Evolutionary conservation across 2,888 invertebrate species (phyloP).

Genomic region (Diaperis boleti): DNA sequence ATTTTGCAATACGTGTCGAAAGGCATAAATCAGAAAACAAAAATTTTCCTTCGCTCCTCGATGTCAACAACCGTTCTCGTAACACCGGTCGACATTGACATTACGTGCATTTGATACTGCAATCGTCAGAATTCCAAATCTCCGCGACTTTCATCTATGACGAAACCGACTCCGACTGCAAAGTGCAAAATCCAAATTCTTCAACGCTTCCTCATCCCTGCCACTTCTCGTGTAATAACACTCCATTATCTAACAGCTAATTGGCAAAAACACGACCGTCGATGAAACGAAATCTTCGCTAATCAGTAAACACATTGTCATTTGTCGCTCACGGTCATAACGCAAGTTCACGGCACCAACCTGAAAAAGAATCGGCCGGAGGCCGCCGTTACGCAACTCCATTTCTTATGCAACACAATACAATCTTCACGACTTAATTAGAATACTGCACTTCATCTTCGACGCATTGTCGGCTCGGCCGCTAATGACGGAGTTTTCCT

Average conservation of each 20-base stretch:
- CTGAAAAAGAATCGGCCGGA: not conserved
- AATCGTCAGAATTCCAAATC: no score
- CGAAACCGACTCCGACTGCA: no score
- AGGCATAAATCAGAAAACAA: no score
- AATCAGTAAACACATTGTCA: no score
- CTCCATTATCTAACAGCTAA: no score
- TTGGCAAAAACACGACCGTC: not conserved
- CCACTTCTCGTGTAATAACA: no score
- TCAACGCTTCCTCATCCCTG: no score
- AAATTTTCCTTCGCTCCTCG: not conserved
- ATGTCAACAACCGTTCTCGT: not conserved
- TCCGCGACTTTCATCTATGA: no score
- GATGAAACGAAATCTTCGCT: no score
- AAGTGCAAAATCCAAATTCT: no score
- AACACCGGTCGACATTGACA: not conserved
- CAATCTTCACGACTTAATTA: conserved; percentile 8
- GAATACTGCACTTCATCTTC: conserved; percentile 7
- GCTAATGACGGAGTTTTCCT: conserved; percentile 49
- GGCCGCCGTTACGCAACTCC: not conserved
- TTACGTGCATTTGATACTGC: not conserved
- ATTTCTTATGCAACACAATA: not conserved
- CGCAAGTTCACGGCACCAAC: not conserved
- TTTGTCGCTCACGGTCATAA: conserved; percentile 3
- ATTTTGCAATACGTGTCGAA: no score
- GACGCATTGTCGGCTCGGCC: conserved; percentile 40